These are phyloP conservation scores for Chelonoidis abingdonii DNA, from an alignment of 2,113 vertebrate species.

Conservation along the genomic window DNA sequence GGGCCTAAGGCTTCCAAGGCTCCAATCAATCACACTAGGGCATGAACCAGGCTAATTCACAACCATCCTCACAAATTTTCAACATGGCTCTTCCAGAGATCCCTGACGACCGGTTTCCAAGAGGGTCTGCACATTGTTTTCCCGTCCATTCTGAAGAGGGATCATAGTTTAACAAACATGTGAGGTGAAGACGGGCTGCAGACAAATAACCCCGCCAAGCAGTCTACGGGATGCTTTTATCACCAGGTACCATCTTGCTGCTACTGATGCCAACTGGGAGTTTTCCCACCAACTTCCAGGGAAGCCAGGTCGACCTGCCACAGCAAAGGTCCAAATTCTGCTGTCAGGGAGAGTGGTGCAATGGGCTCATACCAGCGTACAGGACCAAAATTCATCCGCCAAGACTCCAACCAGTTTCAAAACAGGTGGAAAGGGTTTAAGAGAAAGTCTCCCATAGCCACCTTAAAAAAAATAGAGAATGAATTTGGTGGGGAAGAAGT, in stretches of 20 bases:
- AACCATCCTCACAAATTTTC: background rate
- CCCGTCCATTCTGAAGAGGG: background rate
- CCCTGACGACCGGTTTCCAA: background rate
- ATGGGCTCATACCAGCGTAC: background rate
- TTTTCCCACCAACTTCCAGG: background rate
- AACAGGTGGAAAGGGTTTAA: background rate
- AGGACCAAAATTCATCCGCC: background rate
- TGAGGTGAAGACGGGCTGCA: background rate
- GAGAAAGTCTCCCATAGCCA: background rate
- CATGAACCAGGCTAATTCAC: background rate
- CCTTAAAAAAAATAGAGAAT: background rate
- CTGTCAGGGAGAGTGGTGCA: background rate
- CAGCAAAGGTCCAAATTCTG: background rate
- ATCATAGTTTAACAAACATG: background rate
- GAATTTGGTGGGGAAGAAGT: background rate
- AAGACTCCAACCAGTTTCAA: background rate
- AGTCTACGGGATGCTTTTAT: background rate
- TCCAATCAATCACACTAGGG: background rate
- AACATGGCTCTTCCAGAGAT: background rate
- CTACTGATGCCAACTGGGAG: background rate
- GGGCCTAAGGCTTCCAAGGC: background rate
- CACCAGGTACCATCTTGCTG: background rate
- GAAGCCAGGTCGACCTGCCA: background rate
- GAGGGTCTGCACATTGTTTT: background rate
- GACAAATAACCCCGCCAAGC: background rate